Base-by-base conservation (phyloP, 2,888 invertebrate species). In the Meghimatium bilineatum region DNA sequence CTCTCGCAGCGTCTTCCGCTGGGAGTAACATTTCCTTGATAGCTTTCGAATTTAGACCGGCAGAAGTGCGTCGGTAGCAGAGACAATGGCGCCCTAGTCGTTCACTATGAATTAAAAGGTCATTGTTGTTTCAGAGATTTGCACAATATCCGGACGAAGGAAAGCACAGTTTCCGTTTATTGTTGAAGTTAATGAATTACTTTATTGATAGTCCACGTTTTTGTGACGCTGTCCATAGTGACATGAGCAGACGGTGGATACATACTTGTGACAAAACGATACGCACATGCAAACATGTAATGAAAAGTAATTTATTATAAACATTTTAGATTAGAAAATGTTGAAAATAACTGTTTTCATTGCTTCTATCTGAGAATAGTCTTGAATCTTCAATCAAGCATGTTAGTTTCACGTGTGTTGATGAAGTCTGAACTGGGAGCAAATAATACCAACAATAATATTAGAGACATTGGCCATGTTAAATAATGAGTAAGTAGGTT, bases 171-270 rank as follows among this genome's bases (percentile, higher is more conserved):
- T 80, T 80, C 80, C 71, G 56, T 49, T 56, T 71, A 34, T 69
- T 69, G 69, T 69, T 69, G 52, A 56, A 56, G 80, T 80, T 80
- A 80, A 80, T 80, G 80, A 78, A 78, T 78, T 78, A 78, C 66
- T 78, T 71, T 69, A 80, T 69, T 56, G 52, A 32, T 56, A 66
- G 10, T 52, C 52, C 26, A 71, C 36, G 69, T 38, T 32, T 79
- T 69, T 80, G 71, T 79, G 8, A 69, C 23, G 71, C 20, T 52
- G 12, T 23, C 34, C 44, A 29, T 20, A n/a, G 2, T 32, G 44
- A 32, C 12, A 66, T 38, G 69, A 20, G 17, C 34, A 49, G 67
- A 23, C 49, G n/a, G 60, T 20, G n/a, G 49, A 14, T 12, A 34
- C 8, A 14, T 67, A 67, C 23, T 29, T 67, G 67, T 67, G 32